These are phyloP conservation scores for Podarcis muralis DNA, from an alignment of 2,113 vertebrate species.

Conservation along the genomic window DNA sequence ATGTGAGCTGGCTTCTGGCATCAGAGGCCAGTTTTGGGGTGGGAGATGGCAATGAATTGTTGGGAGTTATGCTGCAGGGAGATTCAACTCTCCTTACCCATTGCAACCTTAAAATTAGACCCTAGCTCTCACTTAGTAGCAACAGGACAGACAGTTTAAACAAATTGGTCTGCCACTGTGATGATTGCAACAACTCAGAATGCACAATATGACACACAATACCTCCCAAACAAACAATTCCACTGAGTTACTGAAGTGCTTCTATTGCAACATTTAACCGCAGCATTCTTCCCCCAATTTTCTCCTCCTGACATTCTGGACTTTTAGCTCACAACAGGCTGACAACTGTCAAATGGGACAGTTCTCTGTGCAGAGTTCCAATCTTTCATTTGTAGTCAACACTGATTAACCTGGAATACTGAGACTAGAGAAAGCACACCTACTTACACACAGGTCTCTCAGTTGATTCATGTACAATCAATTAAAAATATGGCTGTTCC, in stretches of 20 bases:
- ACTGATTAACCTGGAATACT: background rate
- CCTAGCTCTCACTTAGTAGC: background rate
- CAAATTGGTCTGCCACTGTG: background rate
- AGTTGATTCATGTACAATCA: too few relatives aligned
- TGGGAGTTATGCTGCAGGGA: too few relatives aligned
- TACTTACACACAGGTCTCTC: background rate
- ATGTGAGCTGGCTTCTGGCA: background rate
- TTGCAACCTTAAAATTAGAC: background rate
- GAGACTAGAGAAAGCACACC: too few relatives aligned
- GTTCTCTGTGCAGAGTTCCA: background rate
- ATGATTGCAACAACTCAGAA: background rate
- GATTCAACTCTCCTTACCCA: background rate
- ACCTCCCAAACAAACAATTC: background rate
- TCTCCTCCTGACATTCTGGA: background rate
- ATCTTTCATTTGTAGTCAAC: background rate
- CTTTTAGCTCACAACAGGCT: background rate
- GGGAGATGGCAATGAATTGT: background rate
- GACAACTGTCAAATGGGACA: background rate
- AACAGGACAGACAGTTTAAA: background rate
- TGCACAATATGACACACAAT: background rate
- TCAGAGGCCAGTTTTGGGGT: background rate
- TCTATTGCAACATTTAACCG: too few relatives aligned
- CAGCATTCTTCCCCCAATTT: background rate
- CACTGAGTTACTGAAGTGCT: background rate
- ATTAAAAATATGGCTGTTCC: too few relatives aligned